These are phyloP conservation scores for Agrypnus murinus DNA, from an alignment of 2,888 invertebrate genomes.

Conservation along the genomic window DNA sequence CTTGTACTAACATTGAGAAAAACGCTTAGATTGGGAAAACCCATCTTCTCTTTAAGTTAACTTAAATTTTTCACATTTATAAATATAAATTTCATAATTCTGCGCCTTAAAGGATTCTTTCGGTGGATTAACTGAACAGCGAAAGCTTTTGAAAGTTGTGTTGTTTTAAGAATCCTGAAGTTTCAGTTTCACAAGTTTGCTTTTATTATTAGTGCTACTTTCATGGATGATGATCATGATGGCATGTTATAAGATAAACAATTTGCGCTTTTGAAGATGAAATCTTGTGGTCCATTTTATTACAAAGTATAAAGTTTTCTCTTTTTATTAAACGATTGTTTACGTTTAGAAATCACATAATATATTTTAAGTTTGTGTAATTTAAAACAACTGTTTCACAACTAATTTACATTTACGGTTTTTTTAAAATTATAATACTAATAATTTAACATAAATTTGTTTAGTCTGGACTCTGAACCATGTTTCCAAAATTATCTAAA, in stretches of 20 bases:
- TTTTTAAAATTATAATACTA: not conserved
- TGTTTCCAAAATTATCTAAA: not conserved
- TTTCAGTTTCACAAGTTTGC: constrained; percentile 7
- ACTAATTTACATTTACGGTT: constrained; percentile 8
- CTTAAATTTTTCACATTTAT: not conserved
- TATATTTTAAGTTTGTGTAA: not conserved
- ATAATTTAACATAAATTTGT: not conserved
- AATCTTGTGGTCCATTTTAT: not conserved
- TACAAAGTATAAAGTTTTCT: not conserved
- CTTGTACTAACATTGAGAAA: not conserved
- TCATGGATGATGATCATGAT: not conserved
- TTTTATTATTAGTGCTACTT: constrained; percentile 22
- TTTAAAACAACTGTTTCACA: no score
- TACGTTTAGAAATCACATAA: not conserved
- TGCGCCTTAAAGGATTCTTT: not conserved
- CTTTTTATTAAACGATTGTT: no score
- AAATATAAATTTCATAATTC: constrained; percentile 7
- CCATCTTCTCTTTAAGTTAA: not conserved
- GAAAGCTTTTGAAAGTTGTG: constrained; percentile 18
- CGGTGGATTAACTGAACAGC: constrained; percentile 21
- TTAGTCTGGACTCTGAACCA: constrained; percentile 2
- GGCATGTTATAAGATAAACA: constrained; percentile 20
- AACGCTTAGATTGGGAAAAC: not conserved
- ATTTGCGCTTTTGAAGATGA: not conserved
- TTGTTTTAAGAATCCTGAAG: not conserved